Percentiles rank a stretch among this genome's conserved stretches.
phyloP scores from a whole-genome alignment of 2,113 vertebrate genomes.

The Callocephalon fimbriatum region DNA sequence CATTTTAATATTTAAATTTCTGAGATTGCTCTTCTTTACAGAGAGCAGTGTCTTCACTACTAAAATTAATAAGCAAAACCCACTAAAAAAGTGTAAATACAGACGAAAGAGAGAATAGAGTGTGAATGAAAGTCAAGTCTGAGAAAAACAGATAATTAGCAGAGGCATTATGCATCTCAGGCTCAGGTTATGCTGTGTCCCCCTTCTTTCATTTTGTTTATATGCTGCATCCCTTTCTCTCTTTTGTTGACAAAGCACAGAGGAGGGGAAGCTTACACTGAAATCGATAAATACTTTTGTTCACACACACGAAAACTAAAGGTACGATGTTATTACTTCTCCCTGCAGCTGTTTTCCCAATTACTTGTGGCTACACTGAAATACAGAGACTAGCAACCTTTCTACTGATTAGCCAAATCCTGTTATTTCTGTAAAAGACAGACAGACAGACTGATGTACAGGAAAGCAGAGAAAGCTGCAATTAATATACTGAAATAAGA shows the following conservation, averaged over 20 bases:
- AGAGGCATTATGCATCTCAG: not conserved
- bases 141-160: not conserved
- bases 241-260: not conserved
- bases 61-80: not conserved
- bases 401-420: not conserved
- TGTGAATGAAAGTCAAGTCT: not conserved
- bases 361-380: not conserved
- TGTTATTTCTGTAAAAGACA: not conserved
- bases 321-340: not conserved
- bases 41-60: not conserved
- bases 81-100: not conserved
- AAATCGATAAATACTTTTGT: not conserved
- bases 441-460: constrained; percentile 1
- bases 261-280: not conserved
- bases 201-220: not conserved
- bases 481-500: not conserved
- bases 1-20: not conserved
- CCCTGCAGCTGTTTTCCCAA: not conserved
- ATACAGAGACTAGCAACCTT: not conserved
- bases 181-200: not conserved
- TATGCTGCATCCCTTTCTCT: not conserved
- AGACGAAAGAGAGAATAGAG: not conserved
- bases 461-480: not conserved
- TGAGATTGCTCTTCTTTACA: not conserved
- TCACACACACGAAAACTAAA: not conserved